phyloP scores from a whole-genome alignment of 2,888 invertebrate species.

The Dorcus parallelipipedus region DNA sequence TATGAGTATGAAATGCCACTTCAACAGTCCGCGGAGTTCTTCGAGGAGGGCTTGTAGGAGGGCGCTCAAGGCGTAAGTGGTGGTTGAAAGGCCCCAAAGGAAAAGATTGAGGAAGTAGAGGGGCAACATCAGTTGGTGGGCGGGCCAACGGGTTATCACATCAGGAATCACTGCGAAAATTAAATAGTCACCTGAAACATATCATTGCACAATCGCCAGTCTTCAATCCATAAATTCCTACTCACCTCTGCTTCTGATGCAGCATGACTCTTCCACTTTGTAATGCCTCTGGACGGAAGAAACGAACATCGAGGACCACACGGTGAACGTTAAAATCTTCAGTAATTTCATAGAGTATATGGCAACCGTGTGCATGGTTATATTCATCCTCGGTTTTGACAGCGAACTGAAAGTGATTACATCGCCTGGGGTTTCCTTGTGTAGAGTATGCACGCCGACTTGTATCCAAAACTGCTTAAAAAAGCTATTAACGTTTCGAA shows the following conservation, averaged over 20 bases:
- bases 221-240: no score
- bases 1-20: conserved; percentile 6
- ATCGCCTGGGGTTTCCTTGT: conserved; percentile 14
- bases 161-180: conserved; percentile 15
- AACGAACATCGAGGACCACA: conserved; percentile 9
- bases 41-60: conserved; percentile 12
- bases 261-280: not conserved
- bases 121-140: conserved; percentile 9
- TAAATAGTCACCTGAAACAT: conserved; percentile 1
- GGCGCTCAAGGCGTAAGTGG: conserved; percentile 4
- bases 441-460: conserved; percentile 6
- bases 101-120: conserved; percentile 14
- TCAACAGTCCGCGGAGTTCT: conserved; percentile 2
- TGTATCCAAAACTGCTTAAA: conserved; percentile 13
- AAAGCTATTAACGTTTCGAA: not conserved
- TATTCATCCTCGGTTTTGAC: conserved; percentile 11
- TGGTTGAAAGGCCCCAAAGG: conserved; percentile 8
- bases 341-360: conserved; percentile 10
- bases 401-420: conserved; percentile 14
- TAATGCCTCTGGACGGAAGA: conserved; percentile 1
- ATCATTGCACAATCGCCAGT: no score
- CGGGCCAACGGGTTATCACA: conserved; percentile 3
- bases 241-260: not conserved
- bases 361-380: conserved; percentile 9
- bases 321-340: conserved; percentile 6